Percentiles rank a stretch among this genome's conserved stretches.
Conservation (phyloP, 1,140 invertebrate genomes). For the Spodoptera litura region DNA sequence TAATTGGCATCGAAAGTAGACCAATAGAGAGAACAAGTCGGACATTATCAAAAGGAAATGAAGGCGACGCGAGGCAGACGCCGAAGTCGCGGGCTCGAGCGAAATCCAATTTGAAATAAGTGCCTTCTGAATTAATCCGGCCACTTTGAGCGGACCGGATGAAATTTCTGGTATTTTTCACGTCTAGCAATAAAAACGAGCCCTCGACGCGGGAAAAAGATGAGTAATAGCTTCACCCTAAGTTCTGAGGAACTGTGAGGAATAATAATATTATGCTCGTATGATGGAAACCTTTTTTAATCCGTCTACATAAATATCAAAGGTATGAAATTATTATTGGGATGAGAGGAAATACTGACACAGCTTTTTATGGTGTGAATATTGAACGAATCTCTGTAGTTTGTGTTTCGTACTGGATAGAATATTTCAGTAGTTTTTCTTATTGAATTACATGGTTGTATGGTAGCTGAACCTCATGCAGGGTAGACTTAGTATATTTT, state of each 20-base stretch:
- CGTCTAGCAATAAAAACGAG: constrained; percentile 82
- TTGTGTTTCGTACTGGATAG: no score
- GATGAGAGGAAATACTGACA: constrained; percentile 33
- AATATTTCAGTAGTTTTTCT: no score
- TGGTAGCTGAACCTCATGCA: no score
- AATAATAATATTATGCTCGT: constrained; percentile 82
- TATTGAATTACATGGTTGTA: no score
- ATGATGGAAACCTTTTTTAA: constrained; percentile 74
- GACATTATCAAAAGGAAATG: constrained; percentile 77
- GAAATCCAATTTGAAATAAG: constrained; percentile 85
- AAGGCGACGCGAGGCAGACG: constrained; percentile 60
- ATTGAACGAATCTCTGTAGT: background rate
- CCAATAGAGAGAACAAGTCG: constrained; percentile 64
- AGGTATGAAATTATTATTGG: constrained; percentile 43
- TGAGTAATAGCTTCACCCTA: constrained; percentile 78
- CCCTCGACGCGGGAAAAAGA: constrained; percentile 75
- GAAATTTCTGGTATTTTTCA: constrained; percentile 85
- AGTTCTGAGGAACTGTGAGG: constrained; percentile 74
- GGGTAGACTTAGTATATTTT: no score
- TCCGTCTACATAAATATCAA: constrained; percentile 53
- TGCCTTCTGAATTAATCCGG: constrained; percentile 84
- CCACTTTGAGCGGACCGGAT: constrained; percentile 80
- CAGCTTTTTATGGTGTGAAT: constrained; percentile 13
- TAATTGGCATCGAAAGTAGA: constrained; percentile 55
- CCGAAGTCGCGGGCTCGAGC: constrained; percentile 65